Evolutionary conservation across 2,888 invertebrate species (phyloP).

Genomic region (Tillus elongatus): DNA sequence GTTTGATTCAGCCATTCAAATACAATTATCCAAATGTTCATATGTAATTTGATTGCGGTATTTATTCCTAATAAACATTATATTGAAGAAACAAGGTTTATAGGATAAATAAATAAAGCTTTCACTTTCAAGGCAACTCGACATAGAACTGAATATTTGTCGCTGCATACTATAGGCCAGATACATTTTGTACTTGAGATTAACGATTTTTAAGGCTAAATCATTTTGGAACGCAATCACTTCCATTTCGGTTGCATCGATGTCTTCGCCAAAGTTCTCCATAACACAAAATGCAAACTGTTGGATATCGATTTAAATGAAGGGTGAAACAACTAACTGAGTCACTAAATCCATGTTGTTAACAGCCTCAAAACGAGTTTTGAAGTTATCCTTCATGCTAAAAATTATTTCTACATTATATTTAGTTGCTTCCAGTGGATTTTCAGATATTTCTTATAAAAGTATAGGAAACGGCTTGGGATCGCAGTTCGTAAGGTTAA

Average conservation of each 20-base stretch:
- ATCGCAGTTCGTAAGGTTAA: conserved; percentile 16
- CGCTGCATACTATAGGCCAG: too few relatives aligned
- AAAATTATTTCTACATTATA: conserved; percentile 16
- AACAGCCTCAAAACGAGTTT: conserved; percentile 17
- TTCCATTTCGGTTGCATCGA: conserved; percentile 19
- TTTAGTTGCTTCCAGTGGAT: conserved; percentile 15
- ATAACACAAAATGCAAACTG: conserved; percentile 18
- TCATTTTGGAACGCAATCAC: conserved; percentile 17
- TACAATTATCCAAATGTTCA: too few relatives aligned
- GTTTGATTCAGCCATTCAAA: too few relatives aligned
- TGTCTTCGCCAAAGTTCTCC: conserved; percentile 18
- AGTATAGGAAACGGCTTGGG: conserved; percentile 16
- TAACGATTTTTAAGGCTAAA: too few relatives aligned
- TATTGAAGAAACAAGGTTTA: too few relatives aligned
- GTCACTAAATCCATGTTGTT: conserved; percentile 16
- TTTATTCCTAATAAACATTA: too few relatives aligned
- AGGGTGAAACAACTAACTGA: conserved; percentile 18
- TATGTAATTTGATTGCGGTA: too few relatives aligned
- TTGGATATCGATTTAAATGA: conserved; percentile 18
- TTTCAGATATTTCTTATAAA: conserved; percentile 17
- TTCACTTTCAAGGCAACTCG: too few relatives aligned
- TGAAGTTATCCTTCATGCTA: conserved; percentile 15
- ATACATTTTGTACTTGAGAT: too few relatives aligned
- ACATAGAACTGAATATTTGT: conserved; percentile 16
- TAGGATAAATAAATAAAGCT: too few relatives aligned